Evolutionary conservation across 2,113 vertebrate genomes (phyloP).

Genomic region (Axis porcinus): DNA sequence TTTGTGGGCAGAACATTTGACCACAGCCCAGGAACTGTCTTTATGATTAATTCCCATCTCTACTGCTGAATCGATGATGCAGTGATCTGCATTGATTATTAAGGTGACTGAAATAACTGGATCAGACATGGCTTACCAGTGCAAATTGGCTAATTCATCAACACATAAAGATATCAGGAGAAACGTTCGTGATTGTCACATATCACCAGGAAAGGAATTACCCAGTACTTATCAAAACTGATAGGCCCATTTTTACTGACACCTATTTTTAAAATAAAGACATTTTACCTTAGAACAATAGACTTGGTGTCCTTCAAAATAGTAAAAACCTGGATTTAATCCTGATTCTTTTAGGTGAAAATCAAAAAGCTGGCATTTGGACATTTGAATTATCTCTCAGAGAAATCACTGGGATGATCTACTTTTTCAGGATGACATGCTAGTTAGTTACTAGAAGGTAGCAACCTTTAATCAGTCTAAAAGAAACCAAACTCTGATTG

Average conservation of each 20-base stretch:
- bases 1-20: slow-evolving; percentile 23
- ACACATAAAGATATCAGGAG: slow-evolving; percentile 58
- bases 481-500: slow-evolving; percentile 12
- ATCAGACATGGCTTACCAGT: slow-evolving; percentile 66
- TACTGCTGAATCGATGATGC: slow-evolving; percentile 57
- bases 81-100: slow-evolving; percentile 70
- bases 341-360: neutral
- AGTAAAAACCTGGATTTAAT: slow-evolving; percentile 25
- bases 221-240: neutral
- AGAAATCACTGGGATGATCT: neutral
- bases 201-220: slow-evolving; percentile 66
- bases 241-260: slow-evolving; percentile 19
- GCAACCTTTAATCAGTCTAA: neutral
- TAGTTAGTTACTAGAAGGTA: neutral
- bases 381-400: neutral
- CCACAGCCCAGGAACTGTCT: slow-evolving; percentile 49
- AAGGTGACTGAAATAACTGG: slow-evolving; percentile 65
- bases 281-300: neutral
- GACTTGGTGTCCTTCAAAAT: neutral
- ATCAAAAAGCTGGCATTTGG: neutral
- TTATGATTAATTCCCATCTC: slow-evolving; percentile 70
- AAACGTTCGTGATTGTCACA: slow-evolving; percentile 64
- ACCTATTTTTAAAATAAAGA: slow-evolving; percentile 38
- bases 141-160: slow-evolving; percentile 73
- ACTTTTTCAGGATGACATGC: neutral